These are phyloP conservation scores for Drosophila persimilis DNA, from an alignment of 1,140 invertebrate genomes.

Conservation along the genomic window DNA sequence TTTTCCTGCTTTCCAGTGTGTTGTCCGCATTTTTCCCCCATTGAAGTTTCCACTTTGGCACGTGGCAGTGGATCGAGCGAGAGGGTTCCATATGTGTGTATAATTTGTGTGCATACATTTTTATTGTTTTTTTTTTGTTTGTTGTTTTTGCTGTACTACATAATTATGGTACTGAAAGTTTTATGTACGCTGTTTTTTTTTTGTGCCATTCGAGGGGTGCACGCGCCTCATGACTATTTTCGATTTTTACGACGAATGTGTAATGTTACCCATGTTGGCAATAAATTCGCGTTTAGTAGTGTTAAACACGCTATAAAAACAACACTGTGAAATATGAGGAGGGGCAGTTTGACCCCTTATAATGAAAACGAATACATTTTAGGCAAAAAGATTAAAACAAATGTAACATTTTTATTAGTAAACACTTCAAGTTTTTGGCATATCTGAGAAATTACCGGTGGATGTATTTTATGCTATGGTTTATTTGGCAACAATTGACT, in stretches of 20 bases:
- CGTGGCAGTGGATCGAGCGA: conserved; percentile 31
- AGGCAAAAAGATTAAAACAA: too few species aligned
- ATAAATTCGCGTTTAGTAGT: conserved; percentile 76
- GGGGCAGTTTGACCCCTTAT: background rate
- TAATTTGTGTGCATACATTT: conserved; percentile 70
- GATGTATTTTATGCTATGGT: conserved; percentile 5
- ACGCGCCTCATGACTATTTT: conserved; percentile 66
- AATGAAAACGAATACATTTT: too few species aligned
- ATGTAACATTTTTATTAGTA: background rate
- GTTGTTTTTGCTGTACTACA: conserved; percentile 54
- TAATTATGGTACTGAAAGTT: conserved; percentile 62
- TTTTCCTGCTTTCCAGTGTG: conserved; percentile 24
- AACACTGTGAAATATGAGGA: conserved; percentile 39
- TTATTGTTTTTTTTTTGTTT: conserved; percentile 67
- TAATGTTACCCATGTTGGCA: conserved; percentile 77
- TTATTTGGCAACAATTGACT: conserved; percentile 12
- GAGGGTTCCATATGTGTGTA: conserved; percentile 32
- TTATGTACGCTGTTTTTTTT: conserved; percentile 31
- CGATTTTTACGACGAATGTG: conserved; percentile 72
- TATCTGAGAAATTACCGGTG: too few species aligned
- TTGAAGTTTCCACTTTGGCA: conserved; percentile 56
- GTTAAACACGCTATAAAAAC: conserved; percentile 77
- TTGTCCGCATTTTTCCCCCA: conserved; percentile 22
- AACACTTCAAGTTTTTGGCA: background rate
- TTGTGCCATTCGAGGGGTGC: conserved; percentile 30